Base-by-base conservation (phyloP, 2,888 invertebrate species). In the Trachelus troglodyta region DNA sequence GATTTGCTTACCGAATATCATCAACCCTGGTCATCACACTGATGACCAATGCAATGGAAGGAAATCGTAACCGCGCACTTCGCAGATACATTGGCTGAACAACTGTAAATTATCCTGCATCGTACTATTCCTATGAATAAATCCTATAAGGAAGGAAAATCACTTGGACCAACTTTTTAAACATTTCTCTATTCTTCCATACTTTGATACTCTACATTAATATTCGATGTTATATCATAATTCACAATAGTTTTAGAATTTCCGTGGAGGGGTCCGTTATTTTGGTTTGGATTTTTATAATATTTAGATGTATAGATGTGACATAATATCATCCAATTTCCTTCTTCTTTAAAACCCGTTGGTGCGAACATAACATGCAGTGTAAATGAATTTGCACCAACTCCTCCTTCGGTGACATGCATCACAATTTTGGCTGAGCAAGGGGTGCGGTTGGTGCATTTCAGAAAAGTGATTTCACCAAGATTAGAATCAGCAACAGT, bases 21-120 rank as follows among this genome's bases (percentile, higher is more conserved):
- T 83, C 86, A 0, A 79, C 78, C 3, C 78, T 85, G 23, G 82
- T 87, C 3, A 77, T 86, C 68, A 77, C 83, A 31, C 83, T 83
- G 77, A 85, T 88, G 80, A 86, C 83, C 30, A 85, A 80, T 56
- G 77, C 85, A 12, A 88, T 89, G 87, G 86, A 87, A 77, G 80
- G 83, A 35, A 87, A 87, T 77, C 84, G 88, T 33, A 85, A 81
- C 75, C 83, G 79, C 37, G 87, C 85, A 1, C 79, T 88, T 35
- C 85, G 85, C 30, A 86, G 84, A 82, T 88, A 87, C 75, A 80
- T 88, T 76, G 85, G 84, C 79, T 89, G 75, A 84, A 23, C 56
- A 56, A 56, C 6, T 56, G 56, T 56, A 56, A 56, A 56, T 56
- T 56, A 56, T 56, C 23, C 1, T 56, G 56, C 23, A 23, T 56